A percentile compares a stretch with the other conserved stretches of the same genome.
These are phyloP conservation scores for Melieria picta DNA, from an alignment of 2,888 invertebrate genomes.

Conservation along the genomic window DNA sequence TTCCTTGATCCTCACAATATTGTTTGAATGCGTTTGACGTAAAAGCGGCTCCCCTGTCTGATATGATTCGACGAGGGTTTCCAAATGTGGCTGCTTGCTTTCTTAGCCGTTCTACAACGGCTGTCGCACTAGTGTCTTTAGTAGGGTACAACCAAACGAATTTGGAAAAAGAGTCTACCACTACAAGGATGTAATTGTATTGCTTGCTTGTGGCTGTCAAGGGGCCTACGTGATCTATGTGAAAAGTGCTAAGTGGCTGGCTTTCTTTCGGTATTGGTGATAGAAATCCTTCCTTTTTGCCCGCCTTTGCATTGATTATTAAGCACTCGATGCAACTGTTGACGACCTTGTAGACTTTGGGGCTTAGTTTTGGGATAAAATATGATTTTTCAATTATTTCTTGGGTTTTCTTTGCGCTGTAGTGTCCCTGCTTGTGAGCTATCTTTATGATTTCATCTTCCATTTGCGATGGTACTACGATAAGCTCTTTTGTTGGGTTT, in stretches of 20 bases:
- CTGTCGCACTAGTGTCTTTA: conserved; percentile 48
- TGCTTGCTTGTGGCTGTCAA: conserved; percentile 37
- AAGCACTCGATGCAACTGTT: not conserved
- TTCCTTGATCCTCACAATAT: conserved; percentile 40
- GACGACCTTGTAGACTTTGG: not conserved
- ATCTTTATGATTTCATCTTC: conserved; percentile 6
- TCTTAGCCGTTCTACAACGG: conserved; percentile 51
- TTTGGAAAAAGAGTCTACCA: conserved; percentile 53
- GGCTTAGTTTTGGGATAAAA: not conserved
- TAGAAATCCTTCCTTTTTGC: conserved; percentile 10
- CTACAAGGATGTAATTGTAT: conserved; percentile 36
- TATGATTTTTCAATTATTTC: conserved; percentile 1
- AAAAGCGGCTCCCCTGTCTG: conserved; percentile 38
- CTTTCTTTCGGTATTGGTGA: not conserved
- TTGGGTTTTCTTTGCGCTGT: not conserved
- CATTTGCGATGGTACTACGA: conserved; percentile 9
- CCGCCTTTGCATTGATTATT: conserved; percentile 2
- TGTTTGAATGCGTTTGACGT: conserved; percentile 48
- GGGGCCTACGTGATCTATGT: conserved; percentile 57
- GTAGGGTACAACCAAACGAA: conserved; percentile 49
- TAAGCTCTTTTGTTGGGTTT: conserved; percentile 1
- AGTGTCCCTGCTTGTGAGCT: not conserved
- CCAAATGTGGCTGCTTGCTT: conserved; percentile 47
- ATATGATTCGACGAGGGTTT: conserved; percentile 34
- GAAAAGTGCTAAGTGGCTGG: not conserved